Evolutionary conservation across 2,888 invertebrate genomes (phyloP).

Genomic region (Parochlus steinenii): DNA sequence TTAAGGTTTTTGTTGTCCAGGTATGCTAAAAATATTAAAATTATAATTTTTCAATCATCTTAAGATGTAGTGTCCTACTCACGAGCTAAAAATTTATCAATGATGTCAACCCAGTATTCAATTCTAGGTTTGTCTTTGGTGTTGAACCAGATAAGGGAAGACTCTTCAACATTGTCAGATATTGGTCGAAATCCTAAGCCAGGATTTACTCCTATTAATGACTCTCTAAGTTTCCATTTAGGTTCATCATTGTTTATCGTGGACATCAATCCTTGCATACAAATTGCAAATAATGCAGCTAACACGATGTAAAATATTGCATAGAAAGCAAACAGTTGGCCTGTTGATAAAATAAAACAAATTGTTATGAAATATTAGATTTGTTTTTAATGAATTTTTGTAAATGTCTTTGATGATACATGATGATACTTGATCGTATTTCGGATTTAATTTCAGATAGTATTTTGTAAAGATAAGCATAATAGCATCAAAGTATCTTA

Average conservation of each 20-base stretch:
- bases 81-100: constrained; percentile 42
- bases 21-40: too few relatives aligned
- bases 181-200: constrained; percentile 52
- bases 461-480: too few relatives aligned
- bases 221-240: constrained; percentile 53
- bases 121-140: constrained; percentile 34
- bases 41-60: too few relatives aligned
- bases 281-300: constrained; percentile 68
- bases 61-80: too few relatives aligned
- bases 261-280: constrained; percentile 65
- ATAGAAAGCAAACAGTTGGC: constrained; percentile 71
- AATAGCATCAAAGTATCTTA: too few relatives aligned
- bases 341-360: too few relatives aligned
- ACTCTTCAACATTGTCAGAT: constrained; percentile 34
- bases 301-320: constrained; percentile 69
- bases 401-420: too few relatives aligned
- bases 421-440: too few relatives aligned
- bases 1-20: too few relatives aligned
- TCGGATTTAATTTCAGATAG: too few relatives aligned
- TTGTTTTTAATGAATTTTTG: too few relatives aligned
- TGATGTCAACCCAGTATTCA: constrained; percentile 35
- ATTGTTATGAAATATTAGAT: too few relatives aligned
- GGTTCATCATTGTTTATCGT: constrained; percentile 54
- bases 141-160: constrained; percentile 43
- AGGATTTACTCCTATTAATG: constrained; percentile 53